A percentile compares a stretch with the other conserved stretches of the same genome.
Evolutionary conservation across 2,113 vertebrate genomes (phyloP).

Genomic region (Willisornis vidua): DNA sequence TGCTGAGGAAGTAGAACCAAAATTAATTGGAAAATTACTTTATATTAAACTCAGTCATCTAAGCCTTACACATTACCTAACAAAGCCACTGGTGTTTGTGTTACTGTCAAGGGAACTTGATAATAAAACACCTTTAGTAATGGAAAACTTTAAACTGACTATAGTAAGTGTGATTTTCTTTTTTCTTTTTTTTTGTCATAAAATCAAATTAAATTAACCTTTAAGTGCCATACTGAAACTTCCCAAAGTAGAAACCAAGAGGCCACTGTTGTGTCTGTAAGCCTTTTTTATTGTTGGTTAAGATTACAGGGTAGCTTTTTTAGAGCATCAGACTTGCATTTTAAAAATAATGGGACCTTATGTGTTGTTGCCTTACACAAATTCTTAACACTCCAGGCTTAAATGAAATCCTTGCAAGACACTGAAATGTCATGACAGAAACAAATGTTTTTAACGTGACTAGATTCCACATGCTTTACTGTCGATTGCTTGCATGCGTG

Average conservation of each 20-base stretch:
- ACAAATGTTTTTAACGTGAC: neutral
- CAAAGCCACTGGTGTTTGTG: conserved; percentile 23
- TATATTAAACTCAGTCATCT: neutral
- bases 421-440: neutral
- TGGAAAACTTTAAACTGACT: neutral
- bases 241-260: neutral
- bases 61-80: neutral
- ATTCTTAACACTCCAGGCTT: neutral
- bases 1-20: neutral
- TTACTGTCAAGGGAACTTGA: conserved; percentile 13
- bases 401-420: neutral
- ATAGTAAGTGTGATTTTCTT: neutral
- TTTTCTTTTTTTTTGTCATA: neutral
- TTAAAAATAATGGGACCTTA: neutral
- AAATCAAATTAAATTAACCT: neutral
- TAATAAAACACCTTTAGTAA: conserved; percentile 32
- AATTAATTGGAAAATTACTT: neutral
- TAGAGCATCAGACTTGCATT: neutral
- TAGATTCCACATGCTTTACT: neutral
- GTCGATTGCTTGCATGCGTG: neutral
- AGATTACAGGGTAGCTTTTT: neutral
- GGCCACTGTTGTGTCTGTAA: neutral
- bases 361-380: neutral
- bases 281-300: neutral
- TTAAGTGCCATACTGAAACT: neutral